Percentiles rank a stretch among this genome's conserved stretches.
Evolutionary conservation across 2,113 vertebrate species (phyloP).

Genomic region (Puffinus mauretanicus): DNA sequence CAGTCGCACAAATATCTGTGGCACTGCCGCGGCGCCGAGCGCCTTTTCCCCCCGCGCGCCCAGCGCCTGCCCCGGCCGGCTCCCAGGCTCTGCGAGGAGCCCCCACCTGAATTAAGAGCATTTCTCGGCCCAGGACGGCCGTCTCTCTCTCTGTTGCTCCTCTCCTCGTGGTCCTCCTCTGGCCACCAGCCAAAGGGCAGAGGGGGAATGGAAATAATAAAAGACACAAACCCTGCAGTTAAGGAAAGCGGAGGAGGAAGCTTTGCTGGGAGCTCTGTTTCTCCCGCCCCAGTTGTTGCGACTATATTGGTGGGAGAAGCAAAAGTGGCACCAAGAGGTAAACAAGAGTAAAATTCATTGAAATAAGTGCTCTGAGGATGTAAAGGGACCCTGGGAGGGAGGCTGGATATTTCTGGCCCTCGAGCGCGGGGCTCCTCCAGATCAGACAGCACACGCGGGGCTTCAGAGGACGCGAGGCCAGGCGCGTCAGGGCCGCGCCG

Average conservation of each 20-base stretch:
- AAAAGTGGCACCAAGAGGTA: background rate
- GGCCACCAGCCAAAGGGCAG: background rate
- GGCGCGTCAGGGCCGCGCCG: background rate
- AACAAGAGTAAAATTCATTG: background rate
- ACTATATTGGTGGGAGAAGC: background rate
- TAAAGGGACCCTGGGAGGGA: background rate
- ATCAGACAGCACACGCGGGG: background rate
- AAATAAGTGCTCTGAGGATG: background rate
- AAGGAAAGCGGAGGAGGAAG: background rate
- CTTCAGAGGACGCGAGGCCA: background rate
- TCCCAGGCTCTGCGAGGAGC: background rate
- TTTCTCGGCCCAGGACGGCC: background rate
- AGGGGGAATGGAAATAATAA: background rate
- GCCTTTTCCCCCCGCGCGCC: too few species aligned
- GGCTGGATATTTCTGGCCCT: background rate
- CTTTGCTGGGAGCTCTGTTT: background rate
- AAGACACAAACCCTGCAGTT: background rate
- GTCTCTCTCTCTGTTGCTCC: background rate
- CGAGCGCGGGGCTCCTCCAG: fast-evolving
- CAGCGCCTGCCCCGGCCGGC: background rate
- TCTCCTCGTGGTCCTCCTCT: background rate
- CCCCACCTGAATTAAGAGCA: fast-evolving
- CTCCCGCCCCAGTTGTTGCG: background rate
- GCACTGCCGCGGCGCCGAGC: fast-evolving
- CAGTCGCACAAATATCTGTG: background rate